phyloP scores from a whole-genome alignment of 2,888 invertebrate species.

The Drosophila mulleri region DNA sequence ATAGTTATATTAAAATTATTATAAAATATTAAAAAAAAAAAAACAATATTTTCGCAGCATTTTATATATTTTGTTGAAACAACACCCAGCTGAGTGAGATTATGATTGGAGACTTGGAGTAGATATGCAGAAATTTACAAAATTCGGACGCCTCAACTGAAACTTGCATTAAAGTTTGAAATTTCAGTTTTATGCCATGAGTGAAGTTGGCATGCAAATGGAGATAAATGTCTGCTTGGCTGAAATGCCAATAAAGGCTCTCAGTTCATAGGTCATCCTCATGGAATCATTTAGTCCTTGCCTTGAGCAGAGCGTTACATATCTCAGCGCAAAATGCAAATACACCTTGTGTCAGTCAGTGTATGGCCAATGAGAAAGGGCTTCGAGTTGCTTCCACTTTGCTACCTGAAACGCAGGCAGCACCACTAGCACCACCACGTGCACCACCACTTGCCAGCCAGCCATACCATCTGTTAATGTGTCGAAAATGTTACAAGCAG shows the following conservation, averaged over 20 bases:
- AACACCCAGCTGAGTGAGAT: too few relatives aligned
- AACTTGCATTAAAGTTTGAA: too few relatives aligned
- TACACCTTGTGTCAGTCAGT: background rate
- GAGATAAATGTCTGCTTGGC: too few relatives aligned
- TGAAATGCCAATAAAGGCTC: background rate
- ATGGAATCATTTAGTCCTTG: background rate
- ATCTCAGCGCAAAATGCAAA: background rate
- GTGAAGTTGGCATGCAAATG: too few relatives aligned
- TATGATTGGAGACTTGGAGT: too few relatives aligned
- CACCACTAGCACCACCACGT: background rate
- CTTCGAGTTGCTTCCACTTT: constrained; percentile 16
- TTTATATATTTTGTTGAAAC: too few relatives aligned
- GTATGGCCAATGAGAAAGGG: constrained; percentile 25
- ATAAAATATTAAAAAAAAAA: too few relatives aligned
- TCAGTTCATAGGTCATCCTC: background rate
- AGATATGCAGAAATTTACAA: too few relatives aligned
- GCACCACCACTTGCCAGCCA: background rate
- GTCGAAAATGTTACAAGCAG: constrained; percentile 72
- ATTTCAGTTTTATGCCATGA: too few relatives aligned
- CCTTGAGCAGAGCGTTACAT: background rate
- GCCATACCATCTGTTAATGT: constrained; percentile 52
- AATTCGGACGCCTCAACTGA: too few relatives aligned
- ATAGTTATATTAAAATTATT: too few relatives aligned
- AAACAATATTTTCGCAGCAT: too few relatives aligned
- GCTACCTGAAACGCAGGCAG: constrained; percentile 37